Evolutionary conservation across 2,888 invertebrate species (phyloP).

Genomic region (Cataglyphis cursor): DNA sequence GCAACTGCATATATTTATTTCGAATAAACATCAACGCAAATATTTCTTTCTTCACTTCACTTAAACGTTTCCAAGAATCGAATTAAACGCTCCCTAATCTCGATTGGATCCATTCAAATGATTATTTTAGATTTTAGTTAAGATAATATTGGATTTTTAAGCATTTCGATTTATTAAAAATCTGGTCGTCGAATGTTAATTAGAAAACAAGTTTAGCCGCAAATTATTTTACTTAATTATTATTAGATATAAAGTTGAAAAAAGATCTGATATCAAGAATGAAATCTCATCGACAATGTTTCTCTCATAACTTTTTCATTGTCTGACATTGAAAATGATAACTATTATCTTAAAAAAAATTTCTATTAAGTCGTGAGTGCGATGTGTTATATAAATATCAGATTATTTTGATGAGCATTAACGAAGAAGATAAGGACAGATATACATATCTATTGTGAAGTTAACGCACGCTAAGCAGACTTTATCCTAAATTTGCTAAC

Average conservation of each 20-base stretch:
- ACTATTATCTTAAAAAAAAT: not conserved
- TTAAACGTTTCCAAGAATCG: slow-evolving; percentile 10
- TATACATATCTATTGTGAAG: not conserved
- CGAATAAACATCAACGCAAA: slow-evolving; percentile 1
- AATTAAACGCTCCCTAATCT: not conserved
- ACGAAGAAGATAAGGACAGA: not conserved
- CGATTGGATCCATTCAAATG: not conserved
- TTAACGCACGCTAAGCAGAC: not conserved
- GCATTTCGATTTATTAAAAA: not conserved
- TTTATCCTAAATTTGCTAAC: not conserved
- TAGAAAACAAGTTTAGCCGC: not conserved
- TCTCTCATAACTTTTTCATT: not conserved
- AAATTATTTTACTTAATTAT: not conserved
- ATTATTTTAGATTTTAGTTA: slow-evolving; percentile 5
- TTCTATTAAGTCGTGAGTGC: not conserved
- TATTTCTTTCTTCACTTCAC: not conserved
- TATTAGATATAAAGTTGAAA: not conserved
- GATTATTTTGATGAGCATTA: not conserved
- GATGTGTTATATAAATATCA: not conserved
- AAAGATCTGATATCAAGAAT: not conserved
- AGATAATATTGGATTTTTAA: not conserved
- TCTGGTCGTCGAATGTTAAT: not conserved
- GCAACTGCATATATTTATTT: slow-evolving; percentile 21
- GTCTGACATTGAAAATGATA: not conserved
- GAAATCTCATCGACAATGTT: not conserved